phyloP scores from a whole-genome alignment of 2,797 vertebrate genomes.

The Gymnoscopelus braueri region DNA sequence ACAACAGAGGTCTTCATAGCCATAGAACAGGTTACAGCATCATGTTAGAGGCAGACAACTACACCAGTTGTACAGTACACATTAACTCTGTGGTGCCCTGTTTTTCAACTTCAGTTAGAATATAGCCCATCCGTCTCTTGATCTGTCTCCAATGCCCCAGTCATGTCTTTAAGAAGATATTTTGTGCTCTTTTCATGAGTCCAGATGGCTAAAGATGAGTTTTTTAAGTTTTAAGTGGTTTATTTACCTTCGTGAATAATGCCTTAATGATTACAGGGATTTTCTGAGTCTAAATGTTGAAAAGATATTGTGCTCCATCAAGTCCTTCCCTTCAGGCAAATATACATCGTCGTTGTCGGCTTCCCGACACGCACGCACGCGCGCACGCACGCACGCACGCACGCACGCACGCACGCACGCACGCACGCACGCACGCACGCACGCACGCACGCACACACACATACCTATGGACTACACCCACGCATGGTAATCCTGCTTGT shows the following conservation, averaged over 20 bases:
- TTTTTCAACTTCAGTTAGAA: neutral
- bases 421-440: no score
- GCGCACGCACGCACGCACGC: no score
- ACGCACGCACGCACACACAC: no score
- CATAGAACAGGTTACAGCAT: constrained; percentile 11
- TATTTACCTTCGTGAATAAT: neutral
- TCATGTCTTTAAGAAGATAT: neutral
- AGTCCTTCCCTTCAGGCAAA: neutral
- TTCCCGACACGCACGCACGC: no score
- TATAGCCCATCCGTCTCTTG: neutral
- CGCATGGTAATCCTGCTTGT: constrained; percentile 57
- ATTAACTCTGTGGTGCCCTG: neutral
- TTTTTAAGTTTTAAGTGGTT: neutral
- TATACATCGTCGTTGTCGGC: neutral
- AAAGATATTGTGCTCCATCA: neutral
- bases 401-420: no score
- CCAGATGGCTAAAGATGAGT: no score
- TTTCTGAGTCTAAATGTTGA: neutral
- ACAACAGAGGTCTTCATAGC: constrained; percentile 23
- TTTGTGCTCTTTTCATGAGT: no score
- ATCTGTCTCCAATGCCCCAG: neutral
- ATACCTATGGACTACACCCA: constrained; percentile 39
- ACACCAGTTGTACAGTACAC: neutral
- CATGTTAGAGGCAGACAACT: neutral
- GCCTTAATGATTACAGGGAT: neutral